Evolutionary conservation across 2,888 invertebrate species (phyloP).

Genomic region (Nasonovia ribisnigri): DNA sequence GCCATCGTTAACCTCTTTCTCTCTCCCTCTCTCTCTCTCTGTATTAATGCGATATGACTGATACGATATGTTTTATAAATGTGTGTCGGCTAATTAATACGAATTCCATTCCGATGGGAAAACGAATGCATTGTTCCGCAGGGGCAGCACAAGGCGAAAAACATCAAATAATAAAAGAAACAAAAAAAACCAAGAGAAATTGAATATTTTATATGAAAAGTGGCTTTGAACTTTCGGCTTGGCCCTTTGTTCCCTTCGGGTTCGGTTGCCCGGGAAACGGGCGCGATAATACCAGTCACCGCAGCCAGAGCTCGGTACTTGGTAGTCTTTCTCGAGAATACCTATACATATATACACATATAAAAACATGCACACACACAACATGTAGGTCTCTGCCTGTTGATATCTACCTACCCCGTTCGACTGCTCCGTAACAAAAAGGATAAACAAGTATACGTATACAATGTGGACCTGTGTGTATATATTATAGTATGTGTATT

Average conservation of each 20-base stretch:
- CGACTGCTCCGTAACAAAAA: not conserved
- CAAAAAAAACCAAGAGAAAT: conserved; percentile 46
- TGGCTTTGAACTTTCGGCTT: conserved; percentile 48
- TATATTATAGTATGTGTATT: not conserved
- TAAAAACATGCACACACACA: not conserved
- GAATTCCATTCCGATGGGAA: not conserved
- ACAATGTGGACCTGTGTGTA: not conserved
- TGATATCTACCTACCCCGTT: not conserved
- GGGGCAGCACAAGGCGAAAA: not conserved
- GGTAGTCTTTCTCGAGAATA: not conserved
- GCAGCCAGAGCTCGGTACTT: conserved; percentile 6
- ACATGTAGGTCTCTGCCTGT: not conserved
- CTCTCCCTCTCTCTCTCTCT: not conserved
- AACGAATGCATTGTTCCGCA: not conserved
- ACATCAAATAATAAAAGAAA: not conserved
- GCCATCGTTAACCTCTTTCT: not conserved
- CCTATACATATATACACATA: not conserved
- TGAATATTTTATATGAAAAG: conserved; percentile 54
- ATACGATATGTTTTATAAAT: not conserved
- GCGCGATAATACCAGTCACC: conserved; percentile 35
- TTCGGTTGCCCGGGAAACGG: conserved; percentile 51
- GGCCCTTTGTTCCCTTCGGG: conserved; percentile 43
- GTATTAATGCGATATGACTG: not conserved
- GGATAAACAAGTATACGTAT: not conserved
- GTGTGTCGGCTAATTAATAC: not conserved